Evolutionary conservation across 23 tunicate species (phyloP).

Genomic region (Ascidia mentula): DNA sequence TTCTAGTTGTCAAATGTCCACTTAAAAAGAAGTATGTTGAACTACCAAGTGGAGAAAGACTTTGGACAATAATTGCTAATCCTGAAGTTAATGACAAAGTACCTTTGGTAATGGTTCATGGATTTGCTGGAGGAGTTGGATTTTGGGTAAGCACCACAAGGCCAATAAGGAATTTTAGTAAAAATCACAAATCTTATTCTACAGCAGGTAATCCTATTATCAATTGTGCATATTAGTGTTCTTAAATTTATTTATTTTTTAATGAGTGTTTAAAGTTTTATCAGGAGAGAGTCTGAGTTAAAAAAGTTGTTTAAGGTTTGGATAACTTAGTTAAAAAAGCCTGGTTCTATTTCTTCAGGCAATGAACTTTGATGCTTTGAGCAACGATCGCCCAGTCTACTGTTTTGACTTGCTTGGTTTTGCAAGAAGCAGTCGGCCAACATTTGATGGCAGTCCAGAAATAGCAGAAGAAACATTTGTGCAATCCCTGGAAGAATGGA

Average conservation of each 20-base stretch:
- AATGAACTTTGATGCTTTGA: constrained; percentile 39
- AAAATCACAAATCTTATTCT: too few relatives aligned
- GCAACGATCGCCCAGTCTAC: constrained; percentile 33
- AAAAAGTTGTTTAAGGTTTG: too few relatives aligned
- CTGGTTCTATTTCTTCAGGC: constrained; percentile 10
- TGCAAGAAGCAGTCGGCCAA: constrained; percentile 50
- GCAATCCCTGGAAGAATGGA: constrained; percentile 57
- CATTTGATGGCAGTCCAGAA: constrained; percentile 21
- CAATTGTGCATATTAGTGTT: too few relatives aligned
- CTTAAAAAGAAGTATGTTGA: constrained; percentile 25
- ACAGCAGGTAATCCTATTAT: too few relatives aligned
- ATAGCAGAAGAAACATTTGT: constrained; percentile 32
- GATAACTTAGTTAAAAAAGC: too few relatives aligned
- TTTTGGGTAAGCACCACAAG: constrained; percentile 46
- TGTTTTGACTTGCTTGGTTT: constrained; percentile 51
- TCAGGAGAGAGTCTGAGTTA: too few relatives aligned
- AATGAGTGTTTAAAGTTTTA: too few relatives aligned
- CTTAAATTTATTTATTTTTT: too few relatives aligned
- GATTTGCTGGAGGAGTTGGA: constrained; percentile 58
- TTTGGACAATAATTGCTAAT: constrained; percentile 43
- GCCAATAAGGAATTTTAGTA: too few relatives aligned
- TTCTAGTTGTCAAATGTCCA: constrained; percentile 27
- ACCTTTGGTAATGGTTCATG: constrained; percentile 59
- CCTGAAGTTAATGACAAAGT: constrained; percentile 13
- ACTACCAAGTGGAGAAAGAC: constrained; percentile 21